These are phyloP conservation scores for Paradisaea rubra DNA, from an alignment of 2,113 vertebrate species.

Conservation along the genomic window DNA sequence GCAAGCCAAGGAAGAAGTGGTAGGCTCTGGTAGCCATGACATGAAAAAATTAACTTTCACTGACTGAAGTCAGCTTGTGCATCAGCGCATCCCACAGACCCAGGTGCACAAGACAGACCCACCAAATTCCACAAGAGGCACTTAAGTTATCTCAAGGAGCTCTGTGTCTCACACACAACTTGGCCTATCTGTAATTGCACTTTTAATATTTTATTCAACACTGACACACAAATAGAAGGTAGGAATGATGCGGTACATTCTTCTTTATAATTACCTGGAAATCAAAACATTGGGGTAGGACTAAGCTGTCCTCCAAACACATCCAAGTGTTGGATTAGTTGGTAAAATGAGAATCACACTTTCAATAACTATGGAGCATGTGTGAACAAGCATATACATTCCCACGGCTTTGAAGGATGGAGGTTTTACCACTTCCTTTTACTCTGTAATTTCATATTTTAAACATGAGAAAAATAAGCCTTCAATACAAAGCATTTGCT, in stretches of 20 bases:
- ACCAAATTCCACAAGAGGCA: background rate
- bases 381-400: constrained; percentile 64
- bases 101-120: background rate
- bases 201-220: background rate
- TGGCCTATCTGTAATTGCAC: background rate
- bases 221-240: background rate
- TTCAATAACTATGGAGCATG: constrained; percentile 57
- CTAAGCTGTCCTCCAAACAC: constrained; percentile 62
- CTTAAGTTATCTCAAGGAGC: background rate
- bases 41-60: background rate
- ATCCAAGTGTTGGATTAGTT: constrained; percentile 68
- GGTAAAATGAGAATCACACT: constrained; percentile 71
- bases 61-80: background rate
- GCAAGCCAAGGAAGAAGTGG: background rate
- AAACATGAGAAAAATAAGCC: constrained; percentile 66
- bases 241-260: background rate
- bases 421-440: constrained; percentile 71
- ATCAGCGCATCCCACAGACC: background rate
- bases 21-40: background rate
- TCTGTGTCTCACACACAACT: background rate
- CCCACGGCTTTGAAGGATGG: constrained; percentile 55
- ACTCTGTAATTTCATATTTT: constrained; percentile 70
- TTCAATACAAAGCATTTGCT: constrained; percentile 64
- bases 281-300: constrained; percentile 39
- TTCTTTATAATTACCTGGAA: constrained; percentile 57